Conservation (phyloP, 2,797 vertebrate genomes). For the Phylloscopus collybita region DNA sequence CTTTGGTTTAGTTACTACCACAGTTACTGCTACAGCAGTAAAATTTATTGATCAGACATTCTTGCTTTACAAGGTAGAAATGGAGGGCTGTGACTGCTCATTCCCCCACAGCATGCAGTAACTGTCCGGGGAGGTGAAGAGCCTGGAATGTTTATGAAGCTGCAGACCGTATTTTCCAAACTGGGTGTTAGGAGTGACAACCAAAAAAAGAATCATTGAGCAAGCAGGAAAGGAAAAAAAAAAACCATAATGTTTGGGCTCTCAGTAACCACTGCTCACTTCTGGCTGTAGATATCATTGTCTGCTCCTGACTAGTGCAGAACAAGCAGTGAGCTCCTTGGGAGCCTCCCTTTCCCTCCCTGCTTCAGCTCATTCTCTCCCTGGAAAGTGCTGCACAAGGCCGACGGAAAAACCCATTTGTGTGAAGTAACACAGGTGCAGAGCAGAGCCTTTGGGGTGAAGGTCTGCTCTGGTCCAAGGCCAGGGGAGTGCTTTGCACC, state of each 20-base stretch:
- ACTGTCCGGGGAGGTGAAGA: neutral
- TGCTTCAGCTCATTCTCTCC: too few species aligned
- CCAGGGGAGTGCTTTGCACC: slow-evolving; percentile 14
- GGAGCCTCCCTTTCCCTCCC: neutral
- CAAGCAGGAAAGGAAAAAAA: neutral
- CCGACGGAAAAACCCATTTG: slow-evolving; percentile 21
- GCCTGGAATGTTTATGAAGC: neutral
- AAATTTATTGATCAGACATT: slow-evolving; percentile 28
- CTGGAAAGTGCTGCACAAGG: neutral
- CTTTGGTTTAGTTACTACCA: slow-evolving; percentile 23
- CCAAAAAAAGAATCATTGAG: neutral
- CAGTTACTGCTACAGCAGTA: slow-evolving; percentile 9
- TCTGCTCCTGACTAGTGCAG: neutral
- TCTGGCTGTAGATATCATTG: neutral
- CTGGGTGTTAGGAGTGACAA: neutral
- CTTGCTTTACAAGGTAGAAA: slow-evolving; percentile 23
- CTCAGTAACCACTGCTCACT: neutral
- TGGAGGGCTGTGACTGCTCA: neutral
- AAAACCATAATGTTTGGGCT: neutral
- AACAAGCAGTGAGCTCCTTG: neutral
- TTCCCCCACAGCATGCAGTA: neutral
- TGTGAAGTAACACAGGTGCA: neutral
- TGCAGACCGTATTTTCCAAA: neutral
- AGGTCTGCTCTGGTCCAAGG: slow-evolving; percentile 18
- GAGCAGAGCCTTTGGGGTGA: neutral